Evolutionary conservation across 1,140 invertebrate genomes (phyloP), one percentile per base, ranked within the genome.

Genomic region (Drosophila gunungcola): DNA sequence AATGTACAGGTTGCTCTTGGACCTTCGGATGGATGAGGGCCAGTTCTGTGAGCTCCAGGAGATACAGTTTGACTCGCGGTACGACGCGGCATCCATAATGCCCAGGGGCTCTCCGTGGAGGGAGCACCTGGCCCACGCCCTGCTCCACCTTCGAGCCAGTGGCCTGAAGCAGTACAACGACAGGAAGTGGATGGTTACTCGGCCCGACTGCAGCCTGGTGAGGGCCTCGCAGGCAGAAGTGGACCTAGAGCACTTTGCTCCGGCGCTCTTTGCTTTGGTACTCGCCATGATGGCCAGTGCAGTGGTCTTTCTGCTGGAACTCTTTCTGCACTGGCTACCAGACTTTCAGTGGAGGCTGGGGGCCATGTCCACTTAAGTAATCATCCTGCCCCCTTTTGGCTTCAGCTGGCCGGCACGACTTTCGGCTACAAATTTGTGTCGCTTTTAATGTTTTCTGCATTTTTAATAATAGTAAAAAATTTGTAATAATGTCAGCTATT

Each of bases 1-100:
- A 0, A 58, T 88, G 51, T 92, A 92, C 32, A 42, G 74, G 4
- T 6, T 86, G 10, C 58, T 92, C 0, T 29, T 61, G 13, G 62
- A 60, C 1, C 36, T 90, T 1, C 36, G 16, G 3, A 70, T 86
- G 11, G 80, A 64, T 7, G 91, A 92, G 39, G 39, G n/a, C 0
- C 54, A 79, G 38, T 82, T 91, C 16, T 92, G 91, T 41, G 89
- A 92, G 4, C 70, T 92, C 0, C 91, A 92, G 63, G 80, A 91
- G 58, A 75, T 92, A 7, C 61, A 46, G 32, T 76, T 92, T 16
- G 67, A 63, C 58, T 75, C 80, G 0, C 56, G 60, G 0, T 85
- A 89, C 25, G 54, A 51, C 11, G 4, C 65, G 1, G 51, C 43
- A 11, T 62, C 78, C 0, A 48, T 76, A 3, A 25, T 91, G 38